Base-by-base conservation (phyloP, 2,888 invertebrate species). In the Laothoe populi region DNA sequence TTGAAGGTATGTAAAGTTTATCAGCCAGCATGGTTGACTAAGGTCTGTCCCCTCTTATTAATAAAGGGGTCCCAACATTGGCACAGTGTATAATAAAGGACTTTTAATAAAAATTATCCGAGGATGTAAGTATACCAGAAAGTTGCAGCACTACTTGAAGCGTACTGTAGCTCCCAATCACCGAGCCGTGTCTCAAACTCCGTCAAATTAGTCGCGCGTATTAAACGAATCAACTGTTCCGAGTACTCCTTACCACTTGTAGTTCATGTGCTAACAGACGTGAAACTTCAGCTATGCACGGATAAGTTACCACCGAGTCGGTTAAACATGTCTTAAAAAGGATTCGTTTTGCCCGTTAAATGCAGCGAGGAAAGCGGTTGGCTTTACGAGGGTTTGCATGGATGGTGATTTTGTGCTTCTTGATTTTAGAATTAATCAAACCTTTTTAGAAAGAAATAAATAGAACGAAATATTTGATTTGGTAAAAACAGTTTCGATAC, bases 131-230 rank as follows among this genome's bases (percentile, higher is more conserved):
- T 5, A 48, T n/a, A 49, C 26, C 5, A n/a, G 44, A 1, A 44
- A 44, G 26, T 24, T 40, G 23, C 23, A 42, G 38, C n/a, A 23
- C 35, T 38, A 49, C 61, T 57, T 71, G 59, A 72, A 65, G 63
- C 69, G 64, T 74, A 69, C 73, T 74, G 70, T 24, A 26, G 64
- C 64, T 62, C 63, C 69, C 69, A 70, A 74, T 74, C 68, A 73
- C 53, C 61, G 66, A 63, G 64, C 65, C 66, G 66, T 57, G 31
- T 61, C 57, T 19, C 23, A 11, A 19, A 19, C 53, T 53, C 19
- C 19, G 19, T 44, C 44, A 63, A 40, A 48, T 61, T 24, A 65
- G 62, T 64, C 48, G 45, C 58, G 53, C 11, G 53, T 19, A n/a
- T 48, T 53, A 53, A 53, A 35, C 31, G 35, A 53, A 53, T 53